Evolutionary conservation across 2,113 vertebrate genomes (phyloP), one percentile per base, ranked within the genome.

Genomic region (Amphiprion ocellaris): DNA sequence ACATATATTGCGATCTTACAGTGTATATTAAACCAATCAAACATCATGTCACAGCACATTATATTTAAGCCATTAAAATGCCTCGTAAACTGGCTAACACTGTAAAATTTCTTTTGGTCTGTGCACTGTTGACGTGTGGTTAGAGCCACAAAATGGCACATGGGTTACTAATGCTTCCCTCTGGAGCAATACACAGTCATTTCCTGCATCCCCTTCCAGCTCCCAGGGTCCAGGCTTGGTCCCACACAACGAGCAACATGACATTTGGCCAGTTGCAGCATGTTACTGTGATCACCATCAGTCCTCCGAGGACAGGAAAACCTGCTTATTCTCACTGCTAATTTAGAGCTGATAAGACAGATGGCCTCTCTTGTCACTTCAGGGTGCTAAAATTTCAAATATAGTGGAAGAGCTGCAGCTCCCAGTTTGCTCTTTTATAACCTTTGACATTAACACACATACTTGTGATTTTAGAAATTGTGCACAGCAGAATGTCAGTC

Each of bases 181-280:
- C 14, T 21, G 21, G 47, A 33, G 24, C 24, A 79, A 55, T 19
- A 68, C 8, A 64, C 8, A 64, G 63, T 69, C 0, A 79, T 80
- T 73, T 73, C 53, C n/a, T 59, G 16, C 50, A 56, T 52, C 16
- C 10, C 17, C 50, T 10, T 37, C 21, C 37, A 0, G 1, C 24
- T 15, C 19, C 16, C 26, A 41, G 10, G 59, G 24, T 10, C n/a
- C 70, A 64, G 26, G 58, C 23, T 66, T 72, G 56, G 55, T 30
- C 68, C 64, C 37, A 64, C 49, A 72, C 68, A 83, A 79, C 64
- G 55, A 83, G 73, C 83, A 76, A 53, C 75, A 62, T 90, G 89
- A 60, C 89, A 92, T 93, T 89, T 91, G 85, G 81, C 87, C 83
- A 86, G 86, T 91, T 72, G 87, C 87, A 85, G 65, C 87, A 69